Evolutionary conservation across 1,140 invertebrate species (phyloP).

Genomic region (Ceratina australensis): DNA sequence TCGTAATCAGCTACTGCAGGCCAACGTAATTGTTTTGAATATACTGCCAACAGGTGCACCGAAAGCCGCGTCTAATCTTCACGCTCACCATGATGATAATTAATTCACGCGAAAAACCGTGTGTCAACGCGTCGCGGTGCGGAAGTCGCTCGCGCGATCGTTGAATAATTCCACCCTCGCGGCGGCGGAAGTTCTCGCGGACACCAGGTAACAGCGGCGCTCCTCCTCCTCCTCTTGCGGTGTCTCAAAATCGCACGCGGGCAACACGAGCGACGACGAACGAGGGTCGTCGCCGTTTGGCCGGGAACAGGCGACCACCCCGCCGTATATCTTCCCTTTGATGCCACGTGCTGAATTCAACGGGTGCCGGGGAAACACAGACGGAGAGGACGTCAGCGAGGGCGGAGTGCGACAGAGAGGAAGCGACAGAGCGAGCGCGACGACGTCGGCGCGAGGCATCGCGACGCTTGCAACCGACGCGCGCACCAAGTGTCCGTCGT

Average conservation of each 20-base stretch:
- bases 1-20: background rate
- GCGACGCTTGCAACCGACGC: constrained; percentile 47
- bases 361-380: constrained; percentile 37
- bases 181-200: background rate
- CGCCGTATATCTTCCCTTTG: constrained; percentile 63
- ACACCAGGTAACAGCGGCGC: background rate
- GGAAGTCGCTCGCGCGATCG: constrained; percentile 11
- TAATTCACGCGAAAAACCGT: background rate
- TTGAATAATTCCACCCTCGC: constrained; percentile 12
- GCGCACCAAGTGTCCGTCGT: constrained; percentile 44
- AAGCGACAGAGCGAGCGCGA: constrained; percentile 35
- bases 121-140: background rate
- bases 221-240: background rate
- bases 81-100: constrained; percentile 6
- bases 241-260: constrained; percentile 43
- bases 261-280: constrained; percentile 45
- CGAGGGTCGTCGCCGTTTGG: constrained; percentile 66
- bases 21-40: background rate
- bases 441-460: constrained; percentile 63
- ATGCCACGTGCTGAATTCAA: constrained; percentile 69
- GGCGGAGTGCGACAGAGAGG: background rate
- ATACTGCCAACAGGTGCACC: background rate
- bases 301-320: constrained; percentile 55
- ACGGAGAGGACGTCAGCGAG: background rate
- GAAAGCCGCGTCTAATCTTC: background rate